These are phyloP conservation scores for Paracyclopina nana DNA, from an alignment of 1,140 invertebrate genomes.

Conservation along the genomic window DNA sequence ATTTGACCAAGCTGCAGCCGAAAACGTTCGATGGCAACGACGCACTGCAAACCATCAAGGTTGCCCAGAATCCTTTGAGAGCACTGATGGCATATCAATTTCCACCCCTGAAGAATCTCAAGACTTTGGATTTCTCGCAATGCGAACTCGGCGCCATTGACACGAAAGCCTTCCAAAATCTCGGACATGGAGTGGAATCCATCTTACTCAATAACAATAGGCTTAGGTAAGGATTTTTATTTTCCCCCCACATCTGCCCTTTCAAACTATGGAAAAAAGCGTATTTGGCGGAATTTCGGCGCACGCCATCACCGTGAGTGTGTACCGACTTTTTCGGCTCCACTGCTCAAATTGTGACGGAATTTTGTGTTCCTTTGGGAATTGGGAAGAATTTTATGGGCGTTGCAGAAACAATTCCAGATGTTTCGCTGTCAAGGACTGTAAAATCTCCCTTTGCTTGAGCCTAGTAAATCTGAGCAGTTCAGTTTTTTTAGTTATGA, in stretches of 20 bases:
- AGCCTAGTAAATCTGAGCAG: too few relatives aligned
- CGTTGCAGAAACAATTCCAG: too few relatives aligned
- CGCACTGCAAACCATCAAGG: slow-evolving; percentile 28
- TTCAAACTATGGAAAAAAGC: slow-evolving; percentile 2
- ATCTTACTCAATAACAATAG: slow-evolving; percentile 10
- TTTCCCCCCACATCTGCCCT: too few relatives aligned
- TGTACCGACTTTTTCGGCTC: too few relatives aligned
- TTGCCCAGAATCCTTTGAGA: slow-evolving; percentile 47
- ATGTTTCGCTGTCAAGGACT: too few relatives aligned
- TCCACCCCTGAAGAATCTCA: slow-evolving; percentile 43
- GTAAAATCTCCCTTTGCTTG: too few relatives aligned
- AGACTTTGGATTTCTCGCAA: slow-evolving; percentile 47
- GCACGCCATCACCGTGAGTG: too few relatives aligned
- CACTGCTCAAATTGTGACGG: too few relatives aligned
- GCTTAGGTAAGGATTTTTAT: too few relatives aligned
- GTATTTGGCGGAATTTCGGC: neutral
- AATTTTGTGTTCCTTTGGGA: too few relatives aligned
- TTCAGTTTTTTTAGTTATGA: too few relatives aligned
- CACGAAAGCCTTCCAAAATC: slow-evolving; percentile 41
- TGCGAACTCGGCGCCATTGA: slow-evolving; percentile 50
- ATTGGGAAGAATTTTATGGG: too few relatives aligned
- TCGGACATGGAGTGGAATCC: slow-evolving; percentile 27
- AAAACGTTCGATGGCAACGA: slow-evolving; percentile 45
- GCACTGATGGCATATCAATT: slow-evolving; percentile 42
- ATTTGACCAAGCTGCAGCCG: slow-evolving; percentile 39